Base-by-base conservation (phyloP, 2,888 invertebrate genomes). In the Acronicta leporina region DNA sequence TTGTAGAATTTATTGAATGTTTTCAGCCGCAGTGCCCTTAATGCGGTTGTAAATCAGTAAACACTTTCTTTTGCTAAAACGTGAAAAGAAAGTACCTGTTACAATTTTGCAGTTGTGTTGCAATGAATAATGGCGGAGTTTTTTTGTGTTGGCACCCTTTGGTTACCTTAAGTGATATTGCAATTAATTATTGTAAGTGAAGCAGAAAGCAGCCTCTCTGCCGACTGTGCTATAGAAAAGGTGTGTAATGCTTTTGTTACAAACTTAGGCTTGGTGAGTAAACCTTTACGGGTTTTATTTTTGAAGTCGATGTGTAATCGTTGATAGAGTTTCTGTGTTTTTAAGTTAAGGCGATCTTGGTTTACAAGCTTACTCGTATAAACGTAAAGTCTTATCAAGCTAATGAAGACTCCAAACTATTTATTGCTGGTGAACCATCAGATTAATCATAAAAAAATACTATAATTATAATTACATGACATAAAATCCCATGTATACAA, bases 31-130 rank as follows among this genome's bases (percentile, higher is more conserved):
- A 79, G 61, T 77, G 78, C 77, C 78, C 82, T 84, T 80, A 82
- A 86, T 83, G 85, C 73, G 89, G 88, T 87, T 86, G 86, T 93
- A 92, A 92, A 92, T 91, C 87, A 86, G 86, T 83, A 85, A 90
- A 87, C 83, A 88, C 89, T 91, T 89, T 90, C 89, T 85, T 86
- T 88, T 78, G 66, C 74, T 76, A 67, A 68, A 62, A 73, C 54
- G 69, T 75, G 75, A 63, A 73, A 83, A 81, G 82, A 81, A 89
- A 86, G 86, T 91, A 92, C 92, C 91, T 92, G 91, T 87, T 87
- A 79, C 85, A 68, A 90, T 91, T 91, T 88, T 84, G 83, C 85
- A 82, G 84, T 75, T 79, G 61, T 69, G 59, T 64, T 59, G 59
- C 51, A 63, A 79, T 76, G 58, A 72, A 72, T 72, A 65, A 70